Percentiles rank a stretch among this genome's conserved stretches.
Conservation (phyloP, 1,140 invertebrate species). For the Gryllus bimaculatus region DNA sequence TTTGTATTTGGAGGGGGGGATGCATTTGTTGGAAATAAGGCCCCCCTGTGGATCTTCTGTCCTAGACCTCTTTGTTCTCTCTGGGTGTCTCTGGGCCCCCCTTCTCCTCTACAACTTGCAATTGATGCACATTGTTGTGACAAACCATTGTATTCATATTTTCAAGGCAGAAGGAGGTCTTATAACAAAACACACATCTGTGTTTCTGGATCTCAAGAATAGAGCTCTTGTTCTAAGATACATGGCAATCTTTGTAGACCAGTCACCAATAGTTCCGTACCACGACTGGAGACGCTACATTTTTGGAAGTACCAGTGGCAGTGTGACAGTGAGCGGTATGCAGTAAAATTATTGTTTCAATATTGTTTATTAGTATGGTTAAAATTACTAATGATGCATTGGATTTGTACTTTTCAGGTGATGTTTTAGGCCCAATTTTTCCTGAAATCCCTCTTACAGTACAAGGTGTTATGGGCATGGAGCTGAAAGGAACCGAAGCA, state of each 20-base stretch:
- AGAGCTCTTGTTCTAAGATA: slow-evolving; percentile 44
- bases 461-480: slow-evolving; percentile 27
- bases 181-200: slow-evolving; percentile 47
- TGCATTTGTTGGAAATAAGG: too few species aligned
- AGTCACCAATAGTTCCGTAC: slow-evolving; percentile 47
- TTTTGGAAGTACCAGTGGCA: slow-evolving; percentile 37
- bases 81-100: too few species aligned
- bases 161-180: slow-evolving; percentile 44
- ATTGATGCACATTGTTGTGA: neutral
- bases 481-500: slow-evolving; percentile 38
- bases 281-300: slow-evolving; percentile 44
- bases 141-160: neutral
- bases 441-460: slow-evolving; percentile 28
- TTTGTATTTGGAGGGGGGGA: too few species aligned
- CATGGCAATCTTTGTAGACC: slow-evolving; percentile 47
- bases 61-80: too few species aligned
- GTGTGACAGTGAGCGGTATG: slow-evolving; percentile 41
- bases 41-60: neutral
- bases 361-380: too few species aligned
- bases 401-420: slow-evolving; percentile 34
- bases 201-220: slow-evolving; percentile 47
- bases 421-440: slow-evolving; percentile 44
- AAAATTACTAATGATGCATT: neutral
- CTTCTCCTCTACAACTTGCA: too few species aligned
- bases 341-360: neutral